Conservation (phyloP, 1,140 invertebrate genomes). For the Panagrolaimus sp. region DNA sequence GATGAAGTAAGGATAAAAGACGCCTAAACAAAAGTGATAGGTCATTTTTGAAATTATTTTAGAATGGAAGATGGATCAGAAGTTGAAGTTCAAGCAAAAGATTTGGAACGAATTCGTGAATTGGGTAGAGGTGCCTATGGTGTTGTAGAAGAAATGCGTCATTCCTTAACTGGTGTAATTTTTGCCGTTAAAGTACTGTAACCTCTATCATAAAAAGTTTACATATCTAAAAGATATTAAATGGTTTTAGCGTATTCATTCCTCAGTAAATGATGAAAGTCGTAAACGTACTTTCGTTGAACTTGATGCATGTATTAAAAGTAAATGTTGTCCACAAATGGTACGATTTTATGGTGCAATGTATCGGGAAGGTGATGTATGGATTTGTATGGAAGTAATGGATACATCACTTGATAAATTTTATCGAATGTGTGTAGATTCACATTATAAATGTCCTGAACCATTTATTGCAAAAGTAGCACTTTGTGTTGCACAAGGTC, state of each 20-base stretch:
- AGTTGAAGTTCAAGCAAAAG: conserved; percentile 40
- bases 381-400: conserved; percentile 99
- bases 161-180: conserved; percentile 74
- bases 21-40: not conserved
- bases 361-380: conserved; percentile 94
- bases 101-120: conserved; percentile 64
- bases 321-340: conserved; percentile 81
- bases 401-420: conserved; percentile 99
- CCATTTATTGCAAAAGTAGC: conserved; percentile 52
- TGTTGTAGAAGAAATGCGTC: conserved; percentile 91
- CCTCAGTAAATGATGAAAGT: conserved; percentile 86
- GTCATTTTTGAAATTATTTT: conserved; percentile 13
- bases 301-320: conserved; percentile 92
- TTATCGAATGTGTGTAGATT: conserved; percentile 64
- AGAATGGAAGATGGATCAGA: conserved; percentile 45
- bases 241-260: conserved; percentile 70
- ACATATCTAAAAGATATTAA: conserved; percentile 16
- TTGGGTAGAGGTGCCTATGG: conserved; percentile 90
- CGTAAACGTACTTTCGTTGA: conserved; percentile 92
- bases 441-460: conserved; percentile 42
- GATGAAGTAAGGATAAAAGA: conserved; percentile 45
- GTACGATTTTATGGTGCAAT: conserved; percentile 96
- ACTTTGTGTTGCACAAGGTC: conserved; percentile 53
- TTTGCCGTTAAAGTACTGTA: conserved; percentile 81
- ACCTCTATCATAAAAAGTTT: conserved; percentile 5